Percentiles rank a stretch among this genome's conserved stretches.
These are phyloP conservation scores for Platanista minor DNA, from an alignment of 2,113 vertebrate species.

Conservation along the genomic window DNA sequence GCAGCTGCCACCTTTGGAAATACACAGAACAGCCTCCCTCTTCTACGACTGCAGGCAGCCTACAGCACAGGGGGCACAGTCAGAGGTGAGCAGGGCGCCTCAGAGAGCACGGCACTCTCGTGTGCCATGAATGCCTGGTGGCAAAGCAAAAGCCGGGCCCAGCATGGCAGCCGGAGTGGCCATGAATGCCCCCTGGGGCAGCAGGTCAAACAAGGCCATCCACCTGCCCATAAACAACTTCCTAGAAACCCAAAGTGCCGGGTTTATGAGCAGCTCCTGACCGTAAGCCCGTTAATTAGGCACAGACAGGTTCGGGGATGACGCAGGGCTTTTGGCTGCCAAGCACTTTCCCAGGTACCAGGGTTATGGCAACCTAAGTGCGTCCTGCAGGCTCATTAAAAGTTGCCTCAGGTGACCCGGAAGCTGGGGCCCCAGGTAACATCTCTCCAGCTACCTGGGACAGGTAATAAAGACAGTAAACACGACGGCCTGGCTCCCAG, in stretches of 20 bases:
- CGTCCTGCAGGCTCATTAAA: too few relatives aligned
- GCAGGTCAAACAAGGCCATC: background rate
- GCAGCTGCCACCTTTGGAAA: background rate
- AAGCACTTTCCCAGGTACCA: background rate
- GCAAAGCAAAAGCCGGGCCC: background rate
- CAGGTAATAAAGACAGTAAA: background rate
- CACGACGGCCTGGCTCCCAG: too few relatives aligned
- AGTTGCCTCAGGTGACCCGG: background rate
- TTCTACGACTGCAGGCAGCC: background rate
- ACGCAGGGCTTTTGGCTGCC: background rate
- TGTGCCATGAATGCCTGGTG: fast-evolving
- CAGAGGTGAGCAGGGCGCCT: too few relatives aligned
- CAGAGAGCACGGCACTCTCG: fast-evolving
- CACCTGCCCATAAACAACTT: background rate
- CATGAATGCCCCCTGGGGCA: fast-evolving
- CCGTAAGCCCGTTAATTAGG: fast-evolving
- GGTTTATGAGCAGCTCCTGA: background rate
- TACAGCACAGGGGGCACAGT: background rate
- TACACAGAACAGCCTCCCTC: background rate
- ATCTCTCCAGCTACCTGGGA: background rate
- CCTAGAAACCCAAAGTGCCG: background rate
- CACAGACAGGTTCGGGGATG: background rate
- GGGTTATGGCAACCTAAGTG: fast-evolving
- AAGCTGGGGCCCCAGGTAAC: background rate
- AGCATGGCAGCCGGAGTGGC: fast-evolving